phyloP scores from a whole-genome alignment of 2,113 vertebrate genomes.

The Zeus faber region DNA sequence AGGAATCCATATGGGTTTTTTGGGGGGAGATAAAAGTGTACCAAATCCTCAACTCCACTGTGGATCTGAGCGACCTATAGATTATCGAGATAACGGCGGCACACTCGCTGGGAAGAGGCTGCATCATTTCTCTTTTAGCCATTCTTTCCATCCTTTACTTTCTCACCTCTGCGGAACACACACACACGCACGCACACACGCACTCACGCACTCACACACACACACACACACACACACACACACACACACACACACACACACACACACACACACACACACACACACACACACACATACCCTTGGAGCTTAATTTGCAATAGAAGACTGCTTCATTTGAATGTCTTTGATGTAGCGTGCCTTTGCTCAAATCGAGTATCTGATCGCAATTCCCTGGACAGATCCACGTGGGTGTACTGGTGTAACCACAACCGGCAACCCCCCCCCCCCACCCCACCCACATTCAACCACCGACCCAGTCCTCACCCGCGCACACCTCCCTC shows the following conservation, averaged over 20 bases:
- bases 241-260: slow-evolving; percentile 9
- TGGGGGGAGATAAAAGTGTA: too few species aligned
- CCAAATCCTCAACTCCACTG: too few species aligned
- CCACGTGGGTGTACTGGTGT: slow-evolving; percentile 57
- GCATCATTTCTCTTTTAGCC: too few species aligned
- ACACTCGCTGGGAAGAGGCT: too few species aligned
- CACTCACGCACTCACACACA: neutral
- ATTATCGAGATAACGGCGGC: too few species aligned
- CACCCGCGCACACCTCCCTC: slow-evolving; percentile 19
- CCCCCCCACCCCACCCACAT: slow-evolving; percentile 18
- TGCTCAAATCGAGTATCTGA: slow-evolving; percentile 70
- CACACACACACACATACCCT: slow-evolving; percentile 36
- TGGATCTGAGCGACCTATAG: too few species aligned
- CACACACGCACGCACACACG: neutral
- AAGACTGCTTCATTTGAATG: slow-evolving; percentile 72
- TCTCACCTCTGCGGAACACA: slow-evolving; percentile 19
- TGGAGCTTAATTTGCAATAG: slow-evolving; percentile 66
- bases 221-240: slow-evolving; percentile 16
- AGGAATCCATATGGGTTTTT: too few species aligned
- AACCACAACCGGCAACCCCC: slow-evolving; percentile 44
- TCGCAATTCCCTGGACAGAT: slow-evolving; percentile 68
- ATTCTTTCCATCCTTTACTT: slow-evolving; percentile 35
- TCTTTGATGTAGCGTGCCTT: slow-evolving; percentile 71
- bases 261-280: neutral
- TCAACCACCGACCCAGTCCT: slow-evolving; percentile 3